These are phyloP conservation scores for Epinotia bilunana DNA, from an alignment of 2,888 invertebrate genomes.

Conservation along the genomic window DNA sequence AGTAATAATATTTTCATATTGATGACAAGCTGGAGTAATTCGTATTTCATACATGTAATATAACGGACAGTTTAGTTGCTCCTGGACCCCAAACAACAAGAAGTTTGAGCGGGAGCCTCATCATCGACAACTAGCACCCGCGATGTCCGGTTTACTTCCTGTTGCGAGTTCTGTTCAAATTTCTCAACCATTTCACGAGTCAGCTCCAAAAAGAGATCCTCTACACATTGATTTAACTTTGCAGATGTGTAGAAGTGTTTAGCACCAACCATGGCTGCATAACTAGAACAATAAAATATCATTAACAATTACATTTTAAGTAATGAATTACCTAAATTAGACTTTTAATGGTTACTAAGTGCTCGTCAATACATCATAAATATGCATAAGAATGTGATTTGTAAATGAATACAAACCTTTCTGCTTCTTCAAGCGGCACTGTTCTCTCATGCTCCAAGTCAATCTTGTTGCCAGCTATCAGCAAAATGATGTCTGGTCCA, in stretches of 20 bases:
- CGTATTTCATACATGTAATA: neutral
- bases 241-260: conserved; percentile 97
- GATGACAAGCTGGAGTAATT: neutral
- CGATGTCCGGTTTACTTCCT: conserved; percentile 62
- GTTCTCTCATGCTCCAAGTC: conserved; percentile 96
- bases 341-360: conserved; percentile 6
- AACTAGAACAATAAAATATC: conserved; percentile 82
- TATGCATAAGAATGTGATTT: neutral
- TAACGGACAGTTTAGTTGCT: conserved; percentile 54
- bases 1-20: neutral
- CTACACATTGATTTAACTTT: conserved; percentile 95
- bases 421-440: conserved; percentile 93
- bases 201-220: conserved; percentile 94
- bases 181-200: conserved; percentile 89
- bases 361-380: neutral
- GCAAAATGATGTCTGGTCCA: conserved; percentile 95
- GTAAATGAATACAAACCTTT: conserved; percentile 82
- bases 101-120: conserved; percentile 64
- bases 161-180: conserved; percentile 62
- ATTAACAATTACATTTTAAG: conserved; percentile 9
- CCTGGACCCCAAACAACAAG: conserved; percentile 70
- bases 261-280: conserved; percentile 95
- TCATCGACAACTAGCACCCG: conserved; percentile 78
- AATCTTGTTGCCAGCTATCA: conserved; percentile 98
- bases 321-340: neutral